A percentile compares a stretch with the other conserved stretches of the same genome.
These are phyloP conservation scores for Sebastes variabilis DNA, from an alignment of 2,797 vertebrate genomes.

Conservation along the genomic window DNA sequence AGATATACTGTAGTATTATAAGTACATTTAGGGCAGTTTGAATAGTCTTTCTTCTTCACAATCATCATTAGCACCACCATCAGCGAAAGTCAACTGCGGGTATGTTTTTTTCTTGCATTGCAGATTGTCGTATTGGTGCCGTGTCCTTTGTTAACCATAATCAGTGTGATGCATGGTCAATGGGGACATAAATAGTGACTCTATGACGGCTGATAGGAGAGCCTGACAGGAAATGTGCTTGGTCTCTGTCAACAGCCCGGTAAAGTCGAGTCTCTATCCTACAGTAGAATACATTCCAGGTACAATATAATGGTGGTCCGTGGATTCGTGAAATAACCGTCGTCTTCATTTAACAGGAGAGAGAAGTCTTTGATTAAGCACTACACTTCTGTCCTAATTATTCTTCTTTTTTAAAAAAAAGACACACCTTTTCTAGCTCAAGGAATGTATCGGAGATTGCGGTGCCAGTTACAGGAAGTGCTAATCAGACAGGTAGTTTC, in stretches of 20 bases:
- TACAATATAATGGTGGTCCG: slow-evolving; percentile 51
- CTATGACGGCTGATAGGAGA: slow-evolving; percentile 34
- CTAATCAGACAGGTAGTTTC: slow-evolving; percentile 76
- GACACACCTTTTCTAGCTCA: slow-evolving; percentile 60
- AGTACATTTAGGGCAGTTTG: slow-evolving; percentile 65
- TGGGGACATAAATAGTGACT: slow-evolving; percentile 48
- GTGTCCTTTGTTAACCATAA: slow-evolving; percentile 27
- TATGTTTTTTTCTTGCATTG: slow-evolving; percentile 14
- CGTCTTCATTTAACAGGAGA: slow-evolving; percentile 52
- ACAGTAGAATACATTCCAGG: slow-evolving; percentile 73
- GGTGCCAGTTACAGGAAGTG: slow-evolving; percentile 64
- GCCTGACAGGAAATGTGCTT: slow-evolving; percentile 74
- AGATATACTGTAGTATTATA: slow-evolving; percentile 37
- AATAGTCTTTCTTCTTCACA: slow-evolving; percentile 40
- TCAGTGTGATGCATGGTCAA: slow-evolving; percentile 32
- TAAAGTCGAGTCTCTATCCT: slow-evolving; percentile 47
- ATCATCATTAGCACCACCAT: slow-evolving; percentile 55
- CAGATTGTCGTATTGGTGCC: slow-evolving; percentile 53
- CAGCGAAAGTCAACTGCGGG: slow-evolving; percentile 28
- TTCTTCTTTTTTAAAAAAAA: slow-evolving; percentile 4
- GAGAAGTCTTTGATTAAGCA: slow-evolving; percentile 53
- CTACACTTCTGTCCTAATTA: slow-evolving; percentile 49
- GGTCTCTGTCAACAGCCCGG: slow-evolving; percentile 71
- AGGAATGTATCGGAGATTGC: slow-evolving; percentile 81
- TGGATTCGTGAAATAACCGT: slow-evolving; percentile 29